phyloP scores from a whole-genome alignment of 2,113 vertebrate genomes.

The Spea multiplicata region DNA sequence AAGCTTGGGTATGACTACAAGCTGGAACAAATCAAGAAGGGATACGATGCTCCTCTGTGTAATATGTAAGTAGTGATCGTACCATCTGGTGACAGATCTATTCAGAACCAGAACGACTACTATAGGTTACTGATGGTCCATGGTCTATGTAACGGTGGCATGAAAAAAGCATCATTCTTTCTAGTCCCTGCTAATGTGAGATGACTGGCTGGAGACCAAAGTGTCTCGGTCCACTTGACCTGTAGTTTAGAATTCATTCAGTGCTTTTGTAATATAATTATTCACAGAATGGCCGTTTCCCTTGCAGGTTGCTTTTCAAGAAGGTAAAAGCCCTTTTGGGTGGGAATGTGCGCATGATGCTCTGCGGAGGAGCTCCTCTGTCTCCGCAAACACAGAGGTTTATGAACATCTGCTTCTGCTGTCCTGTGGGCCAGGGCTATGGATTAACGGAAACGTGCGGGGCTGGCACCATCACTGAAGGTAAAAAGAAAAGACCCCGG shows the following conservation, averaged over 20 bases:
- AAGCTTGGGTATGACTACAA: slow-evolving; percentile 94
- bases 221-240: too few relatives aligned
- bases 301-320: slow-evolving; percentile 76
- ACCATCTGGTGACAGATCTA: too few relatives aligned
- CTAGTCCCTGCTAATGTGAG: too few relatives aligned
- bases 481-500: slow-evolving; percentile 55
- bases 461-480: slow-evolving; percentile 92
- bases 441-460: slow-evolving; percentile 95
- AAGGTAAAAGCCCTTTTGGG: slow-evolving; percentile 88
- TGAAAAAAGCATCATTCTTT: too few relatives aligned
- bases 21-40: slow-evolving; percentile 89
- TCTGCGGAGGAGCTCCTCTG: slow-evolving; percentile 90
- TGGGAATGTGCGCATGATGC: slow-evolving; percentile 87
- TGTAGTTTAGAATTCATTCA: too few relatives aligned
- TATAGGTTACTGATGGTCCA: too few relatives aligned
- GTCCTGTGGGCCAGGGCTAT: slow-evolving; percentile 91
- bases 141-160: too few relatives aligned
- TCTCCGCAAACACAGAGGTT: slow-evolving; percentile 90
- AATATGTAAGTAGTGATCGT: slow-evolving; percentile 75
- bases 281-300: background rate
- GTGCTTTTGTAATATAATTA: too few relatives aligned
- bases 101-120: too few relatives aligned
- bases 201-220: too few relatives aligned
- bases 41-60: slow-evolving; percentile 92
- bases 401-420: slow-evolving; percentile 98